phyloP scores from a whole-genome alignment of 2,888 invertebrate species.

The Caenorhabditis sp. region DNA sequence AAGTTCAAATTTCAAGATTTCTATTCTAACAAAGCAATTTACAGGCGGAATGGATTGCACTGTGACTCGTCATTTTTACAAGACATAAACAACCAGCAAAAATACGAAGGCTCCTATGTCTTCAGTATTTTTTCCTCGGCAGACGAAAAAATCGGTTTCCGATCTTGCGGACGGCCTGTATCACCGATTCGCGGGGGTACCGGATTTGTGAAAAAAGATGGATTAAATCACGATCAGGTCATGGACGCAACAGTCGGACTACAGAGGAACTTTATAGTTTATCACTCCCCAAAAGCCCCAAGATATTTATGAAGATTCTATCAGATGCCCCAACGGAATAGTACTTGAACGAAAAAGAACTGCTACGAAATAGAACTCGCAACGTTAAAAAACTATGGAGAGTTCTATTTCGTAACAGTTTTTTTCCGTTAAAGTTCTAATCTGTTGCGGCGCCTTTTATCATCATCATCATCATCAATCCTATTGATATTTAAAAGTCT shows the following conservation, averaged over 20 bases:
- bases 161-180: conserved; percentile 68
- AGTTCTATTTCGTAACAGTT: too few species aligned
- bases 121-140: conserved; percentile 77
- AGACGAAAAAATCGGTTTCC: conserved; percentile 76
- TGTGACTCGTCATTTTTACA: conserved; percentile 77
- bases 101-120: conserved; percentile 74
- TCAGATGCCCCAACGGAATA: too few species aligned
- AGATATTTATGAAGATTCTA: too few species aligned
- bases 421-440: too few species aligned
- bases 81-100: conserved; percentile 73
- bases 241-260: conserved; percentile 75
- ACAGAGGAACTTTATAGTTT: conserved; percentile 75
- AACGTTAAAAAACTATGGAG: too few species aligned
- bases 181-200: conserved; percentile 74
- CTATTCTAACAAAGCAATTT: too few species aligned
- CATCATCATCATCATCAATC: too few species aligned
- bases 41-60: conserved; percentile 73
- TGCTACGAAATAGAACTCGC: too few species aligned
- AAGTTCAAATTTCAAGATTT: too few species aligned
- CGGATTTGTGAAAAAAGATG: conserved; percentile 74
- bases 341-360: too few species aligned
- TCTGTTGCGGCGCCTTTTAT: too few species aligned
- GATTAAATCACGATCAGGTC: conserved; percentile 65
- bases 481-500: too few species aligned
- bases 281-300: conserved; percentile 67